Conservation (phyloP, 2,888 invertebrate species). For the Cacoxenus indagator region DNA sequence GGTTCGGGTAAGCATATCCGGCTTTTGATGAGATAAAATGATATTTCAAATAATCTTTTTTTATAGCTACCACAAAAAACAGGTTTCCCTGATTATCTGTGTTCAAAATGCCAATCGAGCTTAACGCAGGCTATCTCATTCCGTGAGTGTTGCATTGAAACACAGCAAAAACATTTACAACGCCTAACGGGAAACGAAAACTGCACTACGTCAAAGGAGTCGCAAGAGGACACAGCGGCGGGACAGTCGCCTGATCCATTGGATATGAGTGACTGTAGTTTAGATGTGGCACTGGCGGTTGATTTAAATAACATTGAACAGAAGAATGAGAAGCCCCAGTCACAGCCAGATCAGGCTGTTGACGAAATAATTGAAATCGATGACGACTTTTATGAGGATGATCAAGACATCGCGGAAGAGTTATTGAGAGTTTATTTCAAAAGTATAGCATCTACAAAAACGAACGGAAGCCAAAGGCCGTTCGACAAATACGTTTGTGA, state of each 20-base stretch:
- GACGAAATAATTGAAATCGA: not conserved
- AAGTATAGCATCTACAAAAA: too few species aligned
- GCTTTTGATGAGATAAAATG: not conserved
- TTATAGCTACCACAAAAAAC: conserved; percentile 32
- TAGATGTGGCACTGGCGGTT: not conserved
- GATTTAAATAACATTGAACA: not conserved
- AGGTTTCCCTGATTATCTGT: conserved; percentile 42
- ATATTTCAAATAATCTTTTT: not conserved
- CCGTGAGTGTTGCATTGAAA: conserved; percentile 40
- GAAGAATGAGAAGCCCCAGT: too few species aligned
- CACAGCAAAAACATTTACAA: conserved; percentile 31
- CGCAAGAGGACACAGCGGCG: not conserved
- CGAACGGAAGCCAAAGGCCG: too few species aligned
- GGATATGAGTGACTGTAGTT: not conserved
- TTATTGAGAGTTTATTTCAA: too few species aligned
- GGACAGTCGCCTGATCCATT: not conserved
- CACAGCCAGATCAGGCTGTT: too few species aligned
- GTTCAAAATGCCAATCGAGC: conserved; percentile 44
- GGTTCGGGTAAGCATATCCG: not conserved
- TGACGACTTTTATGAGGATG: not conserved
- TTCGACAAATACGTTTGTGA: conserved; percentile 33
- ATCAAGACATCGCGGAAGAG: not conserved
- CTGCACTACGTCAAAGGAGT: not conserved
- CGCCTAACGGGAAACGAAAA: too few species aligned
- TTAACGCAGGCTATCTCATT: conserved; percentile 41